phyloP scores from a whole-genome alignment of 2,113 vertebrate genomes.

The Acanthochromis polyacanthus region DNA sequence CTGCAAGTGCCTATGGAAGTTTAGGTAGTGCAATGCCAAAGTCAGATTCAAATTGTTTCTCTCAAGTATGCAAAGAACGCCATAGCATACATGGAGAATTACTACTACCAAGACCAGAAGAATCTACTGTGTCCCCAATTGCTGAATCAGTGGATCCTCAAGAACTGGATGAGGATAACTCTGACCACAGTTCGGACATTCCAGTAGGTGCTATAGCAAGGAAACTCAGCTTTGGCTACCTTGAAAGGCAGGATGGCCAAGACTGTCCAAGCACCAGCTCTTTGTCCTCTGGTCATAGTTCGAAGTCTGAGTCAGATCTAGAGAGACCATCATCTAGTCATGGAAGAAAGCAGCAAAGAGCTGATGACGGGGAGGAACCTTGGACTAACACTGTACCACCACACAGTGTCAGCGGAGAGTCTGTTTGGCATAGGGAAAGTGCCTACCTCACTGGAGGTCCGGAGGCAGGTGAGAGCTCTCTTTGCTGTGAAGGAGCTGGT shows the following conservation, averaged over 20 bases:
- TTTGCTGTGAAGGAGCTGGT: conserved; percentile 54
- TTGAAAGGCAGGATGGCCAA: conserved; percentile 75
- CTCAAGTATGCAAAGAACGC: conserved; percentile 33
- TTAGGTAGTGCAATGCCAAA: conserved; percentile 66
- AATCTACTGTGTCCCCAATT: conserved; percentile 46
- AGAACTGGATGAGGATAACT: conserved; percentile 64
- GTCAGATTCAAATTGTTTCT: conserved; percentile 45
- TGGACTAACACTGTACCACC: conserved; percentile 48
- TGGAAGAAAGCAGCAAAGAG: conserved; percentile 38
- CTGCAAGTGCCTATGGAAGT: conserved; percentile 70
- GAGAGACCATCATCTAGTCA: conserved; percentile 63
- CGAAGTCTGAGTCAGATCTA: conserved; percentile 80
- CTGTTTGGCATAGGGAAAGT: conserved; percentile 60
- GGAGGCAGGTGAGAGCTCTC: conserved; percentile 29
- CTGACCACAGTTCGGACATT: conserved; percentile 78
- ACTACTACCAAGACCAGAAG: conserved; percentile 33
- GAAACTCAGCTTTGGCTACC: conserved; percentile 73
- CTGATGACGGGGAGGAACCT: conserved; percentile 23
- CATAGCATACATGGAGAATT: conserved; percentile 61
- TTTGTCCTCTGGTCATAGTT: conserved; percentile 84
- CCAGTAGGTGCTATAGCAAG: conserved; percentile 60
- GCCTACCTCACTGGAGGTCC: conserved; percentile 55
- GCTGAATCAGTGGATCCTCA: conserved; percentile 51
- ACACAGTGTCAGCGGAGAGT: conserved; percentile 27
- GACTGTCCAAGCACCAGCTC: conserved; percentile 82